Evolutionary conservation across 2,888 invertebrate species (phyloP).

Genomic region (Chouioia cunea): DNA sequence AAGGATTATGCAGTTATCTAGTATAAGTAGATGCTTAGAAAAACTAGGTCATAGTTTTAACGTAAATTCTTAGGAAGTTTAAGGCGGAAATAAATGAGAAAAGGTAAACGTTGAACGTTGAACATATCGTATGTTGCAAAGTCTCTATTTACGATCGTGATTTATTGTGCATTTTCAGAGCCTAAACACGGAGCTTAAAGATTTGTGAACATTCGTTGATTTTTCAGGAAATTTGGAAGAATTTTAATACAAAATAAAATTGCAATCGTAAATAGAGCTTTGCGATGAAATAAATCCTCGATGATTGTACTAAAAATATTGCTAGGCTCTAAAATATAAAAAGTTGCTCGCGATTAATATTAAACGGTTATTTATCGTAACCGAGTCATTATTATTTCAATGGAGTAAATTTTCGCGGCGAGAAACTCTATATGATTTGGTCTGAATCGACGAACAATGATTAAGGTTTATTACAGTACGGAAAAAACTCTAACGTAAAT

Average conservation of each 20-base stretch:
- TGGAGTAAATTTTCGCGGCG: constrained; percentile 42
- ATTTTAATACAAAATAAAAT: constrained; percentile 24
- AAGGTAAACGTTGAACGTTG: constrained; percentile 56
- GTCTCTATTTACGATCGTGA: constrained; percentile 25
- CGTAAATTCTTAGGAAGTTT: constrained; percentile 51
- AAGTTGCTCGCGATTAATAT: constrained; percentile 41
- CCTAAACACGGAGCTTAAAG: constrained; percentile 13
- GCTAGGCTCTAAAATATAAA: constrained; percentile 47
- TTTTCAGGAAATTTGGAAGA: constrained; percentile 10
- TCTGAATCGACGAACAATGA: constrained; percentile 40
- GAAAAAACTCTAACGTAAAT: constrained; percentile 47
- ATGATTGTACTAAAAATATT: constrained; percentile 43
- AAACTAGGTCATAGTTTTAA: constrained; percentile 58
- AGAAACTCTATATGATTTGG: constrained; percentile 47
- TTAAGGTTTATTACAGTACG: constrained; percentile 21
- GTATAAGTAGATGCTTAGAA: constrained; percentile 57
- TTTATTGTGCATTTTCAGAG: constrained; percentile 25
- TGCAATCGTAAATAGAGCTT: constrained; percentile 29
- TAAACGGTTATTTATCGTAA: constrained; percentile 47
- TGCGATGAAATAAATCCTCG: constrained; percentile 34
- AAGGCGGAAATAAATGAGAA: constrained; percentile 47
- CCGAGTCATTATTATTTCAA: constrained; percentile 46
- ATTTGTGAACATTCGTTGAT: constrained; percentile 23
- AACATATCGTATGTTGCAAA: constrained; percentile 61
- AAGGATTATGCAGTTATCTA: constrained; percentile 51